phyloP scores from a whole-genome alignment of 64 coral and sea anemone genomes.

The Catalaphyllia jardinei region DNA sequence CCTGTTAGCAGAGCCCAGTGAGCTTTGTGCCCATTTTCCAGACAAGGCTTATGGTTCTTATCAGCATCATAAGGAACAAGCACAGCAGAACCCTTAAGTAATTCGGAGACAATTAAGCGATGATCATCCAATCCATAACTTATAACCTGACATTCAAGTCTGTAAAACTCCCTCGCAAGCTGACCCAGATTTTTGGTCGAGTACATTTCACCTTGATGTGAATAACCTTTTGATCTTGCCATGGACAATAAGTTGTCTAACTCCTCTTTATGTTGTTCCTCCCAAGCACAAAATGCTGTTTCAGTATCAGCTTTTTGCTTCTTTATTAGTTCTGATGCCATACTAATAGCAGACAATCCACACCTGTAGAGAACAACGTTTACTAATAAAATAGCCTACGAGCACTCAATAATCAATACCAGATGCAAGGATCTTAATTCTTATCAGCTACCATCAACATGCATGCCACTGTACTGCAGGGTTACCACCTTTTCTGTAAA shows the following conservation, averaged over 20 bases:
- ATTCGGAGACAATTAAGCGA: constrained; percentile 37
- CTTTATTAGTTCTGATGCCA: constrained; percentile 66
- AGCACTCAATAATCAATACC: too few relatives aligned
- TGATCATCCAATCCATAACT: constrained; percentile 52
- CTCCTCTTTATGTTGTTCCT: constrained; percentile 38
- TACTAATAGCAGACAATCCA: constrained; percentile 87
- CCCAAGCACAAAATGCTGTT: neutral
- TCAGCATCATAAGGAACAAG: constrained; percentile 97
- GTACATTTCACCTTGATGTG: constrained; percentile 87
- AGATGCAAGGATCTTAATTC: too few relatives aligned
- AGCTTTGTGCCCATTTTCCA: constrained; percentile 72
- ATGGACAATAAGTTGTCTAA: constrained; percentile 49
- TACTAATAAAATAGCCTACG: too few relatives aligned
- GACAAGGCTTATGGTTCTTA: constrained; percentile 85
- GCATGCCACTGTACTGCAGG: too few relatives aligned
- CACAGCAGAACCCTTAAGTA: constrained; percentile 65
- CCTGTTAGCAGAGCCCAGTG: constrained; percentile 95
- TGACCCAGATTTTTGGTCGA: constrained; percentile 68
- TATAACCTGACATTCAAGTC: constrained; percentile 44
- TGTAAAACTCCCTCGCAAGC: constrained; percentile 77
- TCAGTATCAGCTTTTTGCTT: neutral
- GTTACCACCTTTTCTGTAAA: too few relatives aligned
- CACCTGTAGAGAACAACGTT: constrained; percentile 45
- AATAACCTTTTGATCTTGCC: constrained; percentile 68
- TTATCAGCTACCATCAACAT: too few relatives aligned